Evolutionary conservation across 2,113 vertebrate genomes (phyloP), one percentile per base, ranked within the genome.

Genomic region (Ceyx melanurus): DNA sequence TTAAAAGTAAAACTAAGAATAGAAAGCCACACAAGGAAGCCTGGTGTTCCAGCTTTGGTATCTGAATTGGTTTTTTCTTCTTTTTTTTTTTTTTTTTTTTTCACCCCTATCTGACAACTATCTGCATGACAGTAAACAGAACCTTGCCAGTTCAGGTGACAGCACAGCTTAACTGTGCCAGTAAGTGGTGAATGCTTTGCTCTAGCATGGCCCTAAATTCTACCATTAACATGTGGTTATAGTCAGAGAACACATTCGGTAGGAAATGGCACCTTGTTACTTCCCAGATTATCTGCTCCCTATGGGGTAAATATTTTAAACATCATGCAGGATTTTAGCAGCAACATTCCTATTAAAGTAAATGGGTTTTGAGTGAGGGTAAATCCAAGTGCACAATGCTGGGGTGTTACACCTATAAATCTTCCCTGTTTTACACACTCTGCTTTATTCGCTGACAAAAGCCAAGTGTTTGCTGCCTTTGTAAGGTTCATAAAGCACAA

Each of bases 211-310:
- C 73, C 78, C 86, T 81, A 87, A 84, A 83, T 50, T 60, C 71
- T 90, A 42, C 67, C 90, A 73, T 53, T 89, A 67, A 87, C 89
- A 96, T 92, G 84, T 92, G 91, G 94, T 92, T 94, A 61, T 61
- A 82, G 86, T 84, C 92, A 91, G 84, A 82, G 71, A 93, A 72
- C 90, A 81, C 79, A 67, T 86, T 90, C 23, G 13, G 79, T 89
- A 86, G 95, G 85, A 93, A 91, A 85, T 73, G 75, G 86, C 92
- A 96, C 92, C 90, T 80, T 93, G 91, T 95, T 91, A 93, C 90
- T 89, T 96, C 92, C 66, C 64, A 74, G 92, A 94, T 93, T 93
- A 82, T 94, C 87, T 91, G 82, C 90, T 85, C 82, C 90, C 75
- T 66, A 57, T 46, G 89, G 91, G 91, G 95, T 95, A 96, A 92